Base-by-base conservation (phyloP, 1,140 invertebrate genomes). In the Calephelis virginiensis region DNA sequence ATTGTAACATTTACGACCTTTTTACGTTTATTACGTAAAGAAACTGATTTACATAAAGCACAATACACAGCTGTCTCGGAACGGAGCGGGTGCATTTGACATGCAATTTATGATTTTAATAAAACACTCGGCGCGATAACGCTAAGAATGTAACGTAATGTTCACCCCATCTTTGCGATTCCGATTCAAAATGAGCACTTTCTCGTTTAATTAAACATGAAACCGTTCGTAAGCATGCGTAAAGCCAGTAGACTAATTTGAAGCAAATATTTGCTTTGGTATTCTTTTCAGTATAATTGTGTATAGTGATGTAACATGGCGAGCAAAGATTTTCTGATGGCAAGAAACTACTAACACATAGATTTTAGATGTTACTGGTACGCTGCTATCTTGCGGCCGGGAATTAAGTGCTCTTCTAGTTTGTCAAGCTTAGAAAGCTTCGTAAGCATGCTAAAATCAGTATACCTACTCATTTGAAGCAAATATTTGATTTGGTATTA, bases 41-140 rank as follows among this genome's bases (percentile, higher is more conserved):
- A 76, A 78, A 69, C 65, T 80, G 75, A 82, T 86, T 86, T 86
- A 80, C 80, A 85, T 86, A 81, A 83, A 81, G 75, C 81, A 82
- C 78, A 77, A 77, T 86, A 85, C 78, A 81, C 17, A 17, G 77
- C 76, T 79, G 71, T 83, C 80, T 78, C 72, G 73, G 70, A 79
- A 17, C 17, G 72, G 64, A 77, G 74, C 86, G 81, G 83, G 76
- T 89, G 86, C 77, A 79, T 86, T 83, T 87, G 86, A 89, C 86
- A 76, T 63, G 67, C 76, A 84, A 89, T 89, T 89, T 89, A 89
- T 89, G 80, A 86, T 85, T 87, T 89, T 89, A 89, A 89, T 89
- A n/a, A n/a, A n/a, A n/a, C n/a, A n/a, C n/a, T n/a, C n/a, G n/a
- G n/a, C n/a, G n/a, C n/a, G n/a, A n/a, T 76, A 81, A 81, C 75